Conservation (phyloP, 2,113 vertebrate species). For the Neolamprologus sp. region DNA sequence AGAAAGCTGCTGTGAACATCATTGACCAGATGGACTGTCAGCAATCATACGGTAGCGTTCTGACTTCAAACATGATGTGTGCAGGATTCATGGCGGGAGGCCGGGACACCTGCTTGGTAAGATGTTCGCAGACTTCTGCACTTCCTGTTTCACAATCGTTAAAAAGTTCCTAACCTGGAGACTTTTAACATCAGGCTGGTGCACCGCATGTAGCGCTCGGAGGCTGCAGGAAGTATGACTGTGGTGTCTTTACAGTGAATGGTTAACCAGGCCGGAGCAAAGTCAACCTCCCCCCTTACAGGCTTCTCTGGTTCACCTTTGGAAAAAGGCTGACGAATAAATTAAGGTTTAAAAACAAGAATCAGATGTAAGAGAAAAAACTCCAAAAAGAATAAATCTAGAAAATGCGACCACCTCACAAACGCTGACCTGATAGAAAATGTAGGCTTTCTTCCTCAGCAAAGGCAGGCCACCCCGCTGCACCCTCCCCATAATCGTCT, state of each 20-base stretch:
- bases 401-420: neutral
- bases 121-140: constrained; percentile 4
- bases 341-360: neutral
- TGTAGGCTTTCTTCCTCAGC: neutral
- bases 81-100: constrained; percentile 82
- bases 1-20: constrained; percentile 83
- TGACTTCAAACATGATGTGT: constrained; percentile 88
- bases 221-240: neutral
- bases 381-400: neutral
- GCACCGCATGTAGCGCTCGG: neutral
- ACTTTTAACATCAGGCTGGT: neutral
- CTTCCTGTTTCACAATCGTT: neutral
- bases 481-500: constrained; percentile 52
- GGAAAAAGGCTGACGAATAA: neutral
- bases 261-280: neutral
- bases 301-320: neutral
- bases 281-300: neutral
- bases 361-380: neutral
- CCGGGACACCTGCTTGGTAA: constrained; percentile 88
- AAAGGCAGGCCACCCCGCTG: constrained; percentile 12
- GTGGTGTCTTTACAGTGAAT: neutral
- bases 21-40: constrained; percentile 81
- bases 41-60: constrained; percentile 78
- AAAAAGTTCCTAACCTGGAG: neutral
- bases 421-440: constrained; percentile 8